phyloP scores from a whole-genome alignment of 2,888 invertebrate species.

The Tanypteryx hageni region DNA sequence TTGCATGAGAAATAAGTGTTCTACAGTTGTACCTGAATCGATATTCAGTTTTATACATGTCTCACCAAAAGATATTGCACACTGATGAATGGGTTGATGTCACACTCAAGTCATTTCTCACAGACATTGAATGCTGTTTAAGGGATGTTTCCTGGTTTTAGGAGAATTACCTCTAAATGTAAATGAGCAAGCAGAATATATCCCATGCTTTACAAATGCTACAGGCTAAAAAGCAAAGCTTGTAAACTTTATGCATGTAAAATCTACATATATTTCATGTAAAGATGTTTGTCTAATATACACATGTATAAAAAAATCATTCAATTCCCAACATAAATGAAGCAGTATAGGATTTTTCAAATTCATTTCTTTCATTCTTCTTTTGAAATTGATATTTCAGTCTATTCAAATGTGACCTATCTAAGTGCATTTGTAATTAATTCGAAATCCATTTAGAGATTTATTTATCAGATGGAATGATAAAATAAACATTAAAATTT shows the following conservation, averaged over 20 bases:
- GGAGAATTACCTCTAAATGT: neutral
- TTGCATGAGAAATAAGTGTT: slow-evolving; percentile 44
- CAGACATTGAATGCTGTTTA: neutral
- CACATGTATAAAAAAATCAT: neutral
- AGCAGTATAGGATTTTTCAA: neutral
- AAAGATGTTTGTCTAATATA: neutral
- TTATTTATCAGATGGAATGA: neutral
- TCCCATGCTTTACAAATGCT: neutral
- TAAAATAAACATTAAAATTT: too few species aligned
- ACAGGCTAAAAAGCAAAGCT: neutral
- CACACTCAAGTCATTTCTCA: neutral
- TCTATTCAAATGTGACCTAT: neutral
- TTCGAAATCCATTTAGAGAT: neutral
- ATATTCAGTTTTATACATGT: slow-evolving; percentile 28
- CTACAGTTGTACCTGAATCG: slow-evolving; percentile 56
- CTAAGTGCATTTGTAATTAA: neutral
- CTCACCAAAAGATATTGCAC: slow-evolving; percentile 10
- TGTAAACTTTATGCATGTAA: neutral
- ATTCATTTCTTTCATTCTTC: neutral
- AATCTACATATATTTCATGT: too few species aligned
- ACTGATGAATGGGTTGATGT: slow-evolving; percentile 3
- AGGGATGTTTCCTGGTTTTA: neutral
- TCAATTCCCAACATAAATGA: neutral
- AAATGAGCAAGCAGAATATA: neutral
- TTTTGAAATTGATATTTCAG: neutral